Evolutionary conservation across 2,888 invertebrate species (phyloP).

Genomic region (Diabrotica balteata): DNA sequence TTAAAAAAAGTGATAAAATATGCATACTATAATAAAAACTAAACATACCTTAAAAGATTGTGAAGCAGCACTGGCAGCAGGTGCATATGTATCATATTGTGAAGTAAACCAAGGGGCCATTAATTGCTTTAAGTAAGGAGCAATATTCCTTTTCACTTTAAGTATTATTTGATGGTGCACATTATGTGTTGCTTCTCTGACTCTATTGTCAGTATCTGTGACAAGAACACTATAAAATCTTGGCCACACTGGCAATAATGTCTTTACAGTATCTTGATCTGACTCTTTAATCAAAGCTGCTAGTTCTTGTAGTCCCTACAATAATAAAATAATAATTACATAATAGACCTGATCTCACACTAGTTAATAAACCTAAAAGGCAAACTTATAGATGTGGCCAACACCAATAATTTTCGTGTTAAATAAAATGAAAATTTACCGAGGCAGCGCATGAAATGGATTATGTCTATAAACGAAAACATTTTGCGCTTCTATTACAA

Average conservation of each 20-base stretch:
- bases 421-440: too few species aligned
- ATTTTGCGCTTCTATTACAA: too few species aligned
- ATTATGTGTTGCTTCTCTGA: constrained; percentile 79
- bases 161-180: constrained; percentile 75
- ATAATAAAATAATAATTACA: constrained; percentile 5
- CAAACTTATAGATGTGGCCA: too few species aligned
- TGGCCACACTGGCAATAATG: constrained; percentile 83
- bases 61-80: constrained; percentile 77
- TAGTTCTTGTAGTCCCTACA: constrained; percentile 83
- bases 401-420: too few species aligned
- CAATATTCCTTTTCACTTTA: constrained; percentile 77
- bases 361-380: too few species aligned
- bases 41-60: constrained; percentile 68
- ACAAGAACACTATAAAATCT: constrained; percentile 78
- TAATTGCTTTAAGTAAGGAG: constrained; percentile 79
- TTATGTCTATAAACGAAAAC: too few species aligned
- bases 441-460: too few species aligned
- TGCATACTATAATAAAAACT: background rate
- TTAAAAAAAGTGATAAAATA: too few species aligned
- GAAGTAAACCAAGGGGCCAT: constrained; percentile 87
- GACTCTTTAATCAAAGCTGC: constrained; percentile 71
- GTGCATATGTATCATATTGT: constrained; percentile 85
- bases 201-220: constrained; percentile 81
- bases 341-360: too few species aligned
- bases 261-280: constrained; percentile 72